Evolutionary conservation across 2,888 invertebrate species (phyloP).

Genomic region (Chaitophorus viminalis): DNA sequence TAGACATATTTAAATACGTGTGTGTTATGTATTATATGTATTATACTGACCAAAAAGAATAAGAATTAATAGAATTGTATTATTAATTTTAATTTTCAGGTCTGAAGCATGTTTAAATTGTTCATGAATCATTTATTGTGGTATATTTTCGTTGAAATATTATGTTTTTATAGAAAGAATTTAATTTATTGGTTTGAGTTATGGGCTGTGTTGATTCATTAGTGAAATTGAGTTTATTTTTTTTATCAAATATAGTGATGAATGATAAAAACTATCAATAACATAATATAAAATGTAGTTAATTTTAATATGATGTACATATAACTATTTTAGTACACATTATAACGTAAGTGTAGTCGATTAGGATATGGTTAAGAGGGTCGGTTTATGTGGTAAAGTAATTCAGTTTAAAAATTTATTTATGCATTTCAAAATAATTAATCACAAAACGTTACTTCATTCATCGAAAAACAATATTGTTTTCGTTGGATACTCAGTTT

Average conservation of each 20-base stretch:
- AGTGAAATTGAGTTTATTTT: background rate
- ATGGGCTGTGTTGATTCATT: background rate
- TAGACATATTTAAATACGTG: background rate
- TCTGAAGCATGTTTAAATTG: too few relatives aligned
- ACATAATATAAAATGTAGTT: background rate
- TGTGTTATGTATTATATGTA: too few relatives aligned
- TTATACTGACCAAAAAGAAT: too few relatives aligned
- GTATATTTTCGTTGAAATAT: too few relatives aligned
- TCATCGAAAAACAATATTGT: background rate
- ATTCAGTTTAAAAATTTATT: constrained; percentile 16
- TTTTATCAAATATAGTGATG: background rate
- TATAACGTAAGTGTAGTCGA: background rate
- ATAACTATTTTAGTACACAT: too few relatives aligned
- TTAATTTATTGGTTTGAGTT: background rate
- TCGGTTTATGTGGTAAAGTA: background rate
- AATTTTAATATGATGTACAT: background rate
- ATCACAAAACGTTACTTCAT: constrained; percentile 27
- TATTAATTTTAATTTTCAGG: too few relatives aligned
- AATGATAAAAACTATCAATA: background rate
- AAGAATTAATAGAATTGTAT: too few relatives aligned
- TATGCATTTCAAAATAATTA: constrained; percentile 19
- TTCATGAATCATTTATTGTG: too few relatives aligned
- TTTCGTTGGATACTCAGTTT: too few relatives aligned
- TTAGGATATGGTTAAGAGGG: background rate
- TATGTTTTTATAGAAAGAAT: background rate